Conservation (phyloP, 1,140 invertebrate species). For the Teleogryllus occipitalis region DNA sequence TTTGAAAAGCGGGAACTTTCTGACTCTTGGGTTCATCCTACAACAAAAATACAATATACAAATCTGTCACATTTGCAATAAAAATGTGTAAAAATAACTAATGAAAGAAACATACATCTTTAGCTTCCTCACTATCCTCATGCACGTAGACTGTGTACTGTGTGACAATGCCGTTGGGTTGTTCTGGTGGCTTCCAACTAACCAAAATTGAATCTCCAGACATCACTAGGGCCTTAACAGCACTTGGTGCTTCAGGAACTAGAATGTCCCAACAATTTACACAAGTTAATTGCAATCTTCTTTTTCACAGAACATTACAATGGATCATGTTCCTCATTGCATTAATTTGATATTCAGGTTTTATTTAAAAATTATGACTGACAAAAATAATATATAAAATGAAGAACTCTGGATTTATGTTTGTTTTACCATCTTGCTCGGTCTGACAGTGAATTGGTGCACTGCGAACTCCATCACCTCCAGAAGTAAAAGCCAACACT, state of each 20-base stretch:
- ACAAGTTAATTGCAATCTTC: constrained; percentile 7
- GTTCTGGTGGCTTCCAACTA: constrained; percentile 84
- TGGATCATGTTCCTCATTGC: not conserved
- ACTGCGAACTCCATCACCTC: constrained; percentile 90
- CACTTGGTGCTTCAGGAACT: constrained; percentile 87
- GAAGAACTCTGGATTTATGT: constrained; percentile 9
- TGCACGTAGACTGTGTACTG: constrained; percentile 90
- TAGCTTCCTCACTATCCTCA: constrained; percentile 55
- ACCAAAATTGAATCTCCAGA: constrained; percentile 83
- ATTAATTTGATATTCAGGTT: not conserved
- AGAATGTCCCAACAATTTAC: constrained; percentile 23
- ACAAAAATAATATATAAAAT: constrained; percentile 8
- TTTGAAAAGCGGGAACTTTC: constrained; percentile 52
- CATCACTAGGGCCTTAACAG: constrained; percentile 87
- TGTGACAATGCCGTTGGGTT: constrained; percentile 85
- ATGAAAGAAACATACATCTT: constrained; percentile 28
- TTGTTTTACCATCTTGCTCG: constrained; percentile 78
- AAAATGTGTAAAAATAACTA: not conserved
- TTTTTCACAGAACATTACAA: constrained; percentile 7
- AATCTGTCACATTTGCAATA: not conserved
- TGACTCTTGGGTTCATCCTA: constrained; percentile 52
- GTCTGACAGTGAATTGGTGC: constrained; percentile 87
- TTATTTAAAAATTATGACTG: not conserved
- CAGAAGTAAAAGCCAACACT: constrained; percentile 87
- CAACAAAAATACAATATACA: not conserved